Conservation (phyloP, 2,888 invertebrate species). For the Cecidostiba fungosa region DNA sequence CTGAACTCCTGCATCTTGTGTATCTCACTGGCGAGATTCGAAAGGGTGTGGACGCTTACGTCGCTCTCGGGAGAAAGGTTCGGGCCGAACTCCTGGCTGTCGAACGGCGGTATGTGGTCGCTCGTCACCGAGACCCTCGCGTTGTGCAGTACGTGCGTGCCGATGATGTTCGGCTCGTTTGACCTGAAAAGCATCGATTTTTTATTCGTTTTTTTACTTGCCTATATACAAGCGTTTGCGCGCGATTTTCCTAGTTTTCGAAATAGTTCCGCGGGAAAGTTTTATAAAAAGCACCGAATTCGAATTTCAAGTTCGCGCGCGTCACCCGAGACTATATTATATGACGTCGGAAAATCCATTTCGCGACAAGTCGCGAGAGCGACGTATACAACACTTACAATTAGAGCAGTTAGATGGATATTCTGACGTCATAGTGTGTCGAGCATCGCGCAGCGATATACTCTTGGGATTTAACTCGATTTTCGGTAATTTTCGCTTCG, state of each 20-base stretch:
- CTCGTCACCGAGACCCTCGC: conserved; percentile 65
- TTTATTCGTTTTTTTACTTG: neutral
- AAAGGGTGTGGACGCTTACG: conserved; percentile 68
- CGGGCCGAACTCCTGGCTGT: conserved; percentile 59
- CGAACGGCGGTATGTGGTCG: conserved; percentile 59
- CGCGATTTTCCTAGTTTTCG: too few species aligned
- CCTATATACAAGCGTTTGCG: neutral
- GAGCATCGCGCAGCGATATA: neutral
- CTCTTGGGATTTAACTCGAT: neutral
- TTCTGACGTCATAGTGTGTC: conserved; percentile 8
- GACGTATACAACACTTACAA: neutral
- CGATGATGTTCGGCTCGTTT: conserved; percentile 76
- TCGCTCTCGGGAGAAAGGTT: conserved; percentile 68
- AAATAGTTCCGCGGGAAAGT: neutral
- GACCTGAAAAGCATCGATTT: conserved; percentile 65
- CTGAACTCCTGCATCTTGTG: conserved; percentile 73
- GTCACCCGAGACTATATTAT: neutral
- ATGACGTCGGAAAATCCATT: conserved; percentile 31
- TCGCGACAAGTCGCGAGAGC: neutral
- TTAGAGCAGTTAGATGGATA: conserved; percentile 15
- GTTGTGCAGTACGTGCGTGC: conserved; percentile 68
- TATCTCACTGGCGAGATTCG: conserved; percentile 73
- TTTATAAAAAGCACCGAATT: too few species aligned
- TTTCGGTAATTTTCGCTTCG: neutral
- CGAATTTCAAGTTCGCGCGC: too few species aligned